These are phyloP conservation scores for Porites australiensis DNA, from an alignment of 64 coral and sea anemone genomes.

Conservation along the genomic window DNA sequence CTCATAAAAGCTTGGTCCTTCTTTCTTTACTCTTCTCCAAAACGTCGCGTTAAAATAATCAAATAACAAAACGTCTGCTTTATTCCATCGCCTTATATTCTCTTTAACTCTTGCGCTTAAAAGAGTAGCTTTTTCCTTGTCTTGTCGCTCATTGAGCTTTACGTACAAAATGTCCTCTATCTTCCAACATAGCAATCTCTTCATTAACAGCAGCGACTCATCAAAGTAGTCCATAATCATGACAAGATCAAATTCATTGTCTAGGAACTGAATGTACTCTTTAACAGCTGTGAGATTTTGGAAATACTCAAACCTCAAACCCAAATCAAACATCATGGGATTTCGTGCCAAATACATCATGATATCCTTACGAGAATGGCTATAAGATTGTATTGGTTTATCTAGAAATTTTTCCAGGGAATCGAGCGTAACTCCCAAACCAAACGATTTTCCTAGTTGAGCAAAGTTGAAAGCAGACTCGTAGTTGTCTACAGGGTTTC, in stretches of 20 bases:
- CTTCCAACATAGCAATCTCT: slow-evolving; percentile 19
- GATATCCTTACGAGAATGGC: too few species aligned
- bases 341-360: too few species aligned
- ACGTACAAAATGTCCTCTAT: slow-evolving; percentile 76
- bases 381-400: too few species aligned
- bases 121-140: background rate
- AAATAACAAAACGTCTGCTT: slow-evolving; percentile 27
- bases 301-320: too few species aligned
- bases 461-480: too few species aligned
- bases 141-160: slow-evolving; percentile 56
- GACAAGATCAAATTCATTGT: slow-evolving; percentile 59
- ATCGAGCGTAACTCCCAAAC: too few species aligned
- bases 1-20: slow-evolving; percentile 36
- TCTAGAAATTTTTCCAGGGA: too few species aligned
- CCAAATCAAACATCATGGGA: too few species aligned
- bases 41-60: slow-evolving; percentile 28
- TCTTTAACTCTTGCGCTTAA: slow-evolving; percentile 22
- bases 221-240: slow-evolving; percentile 70
- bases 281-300: too few species aligned
- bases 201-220: slow-evolving; percentile 74
- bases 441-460: too few species aligned
- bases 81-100: slow-evolving; percentile 24
- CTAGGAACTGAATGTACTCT: background rate
- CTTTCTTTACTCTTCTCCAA: slow-evolving; percentile 24
- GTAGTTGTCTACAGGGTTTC: too few species aligned